These are phyloP conservation scores for Girardinichthys multiradiatus DNA, from an alignment of 2,113 vertebrate genomes.

Conservation along the genomic window DNA sequence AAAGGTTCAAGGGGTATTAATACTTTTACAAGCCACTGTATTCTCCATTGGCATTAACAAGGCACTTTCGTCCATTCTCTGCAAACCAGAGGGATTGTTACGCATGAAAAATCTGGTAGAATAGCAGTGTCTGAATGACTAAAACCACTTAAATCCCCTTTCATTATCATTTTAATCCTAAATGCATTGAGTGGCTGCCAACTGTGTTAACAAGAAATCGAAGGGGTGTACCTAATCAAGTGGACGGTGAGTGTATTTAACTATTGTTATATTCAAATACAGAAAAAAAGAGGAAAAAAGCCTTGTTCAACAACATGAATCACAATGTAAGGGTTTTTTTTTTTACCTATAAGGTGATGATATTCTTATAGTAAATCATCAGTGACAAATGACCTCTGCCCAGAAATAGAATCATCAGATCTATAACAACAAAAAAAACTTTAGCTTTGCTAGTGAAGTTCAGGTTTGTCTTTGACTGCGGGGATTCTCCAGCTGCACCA, in stretches of 20 bases:
- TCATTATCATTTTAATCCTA: too few species aligned
- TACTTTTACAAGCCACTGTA: too few species aligned
- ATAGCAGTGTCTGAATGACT: too few species aligned
- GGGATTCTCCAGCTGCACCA: not conserved
- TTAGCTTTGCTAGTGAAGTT: not conserved
- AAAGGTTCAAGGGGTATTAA: too few species aligned
- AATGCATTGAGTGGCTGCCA: too few species aligned
- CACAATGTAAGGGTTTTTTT: not conserved
- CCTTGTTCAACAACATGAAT: not conserved
- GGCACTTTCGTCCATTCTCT: too few species aligned
- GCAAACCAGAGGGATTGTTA: too few species aligned
- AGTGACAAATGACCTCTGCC: not conserved
- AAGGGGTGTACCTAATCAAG: too few species aligned
- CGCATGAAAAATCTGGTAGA: too few species aligned
- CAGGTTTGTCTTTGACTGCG: not conserved
- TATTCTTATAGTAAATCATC: not conserved
- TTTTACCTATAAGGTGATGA: not conserved
- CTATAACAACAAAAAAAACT: not conserved
- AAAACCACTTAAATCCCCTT: too few species aligned
- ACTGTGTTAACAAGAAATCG: too few species aligned
- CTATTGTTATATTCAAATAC: not conserved
- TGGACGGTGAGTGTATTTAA: not conserved
- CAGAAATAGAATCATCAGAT: not conserved
- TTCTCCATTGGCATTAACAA: too few species aligned
- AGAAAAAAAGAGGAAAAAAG: not conserved